A percentile compares a stretch with the other conserved stretches of the same genome.
These are phyloP conservation scores for Lordiphosa collinella DNA, from an alignment of 1,140 invertebrate species.

Conservation along the genomic window DNA sequence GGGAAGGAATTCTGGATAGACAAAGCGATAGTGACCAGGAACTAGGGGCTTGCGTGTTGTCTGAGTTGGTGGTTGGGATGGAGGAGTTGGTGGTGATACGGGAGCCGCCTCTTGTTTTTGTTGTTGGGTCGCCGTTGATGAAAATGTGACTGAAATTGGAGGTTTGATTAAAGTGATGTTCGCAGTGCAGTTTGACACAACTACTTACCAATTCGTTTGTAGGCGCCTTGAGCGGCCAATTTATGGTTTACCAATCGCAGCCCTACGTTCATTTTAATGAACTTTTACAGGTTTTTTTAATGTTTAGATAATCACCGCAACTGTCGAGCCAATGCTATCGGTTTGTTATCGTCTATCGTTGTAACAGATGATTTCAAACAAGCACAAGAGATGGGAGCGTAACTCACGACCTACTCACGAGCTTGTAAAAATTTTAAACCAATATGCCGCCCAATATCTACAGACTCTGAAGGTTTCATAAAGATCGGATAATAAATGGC, in stretches of 20 bases:
- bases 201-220: slow-evolving; percentile 55
- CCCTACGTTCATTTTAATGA: slow-evolving; percentile 63
- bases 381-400: background rate
- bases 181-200: background rate
- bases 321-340: slow-evolving; percentile 3
- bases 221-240: slow-evolving; percentile 27
- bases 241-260: slow-evolving; percentile 32
- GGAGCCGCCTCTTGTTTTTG: slow-evolving; percentile 19
- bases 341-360: slow-evolving; percentile 4
- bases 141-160: slow-evolving; percentile 64
- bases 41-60: slow-evolving; percentile 53
- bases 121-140: slow-evolving; percentile 63
- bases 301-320: slow-evolving; percentile 63
- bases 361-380: background rate
- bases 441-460: too few relatives aligned
- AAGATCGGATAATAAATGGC: too few relatives aligned
- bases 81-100: background rate
- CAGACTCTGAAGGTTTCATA: too few relatives aligned
- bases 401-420: too few relatives aligned
- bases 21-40: slow-evolving; percentile 84
- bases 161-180: background rate
- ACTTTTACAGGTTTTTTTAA: slow-evolving; percentile 15
- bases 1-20: slow-evolving; percentile 97
- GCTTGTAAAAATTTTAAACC: too few relatives aligned
- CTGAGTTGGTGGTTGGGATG: background rate